A percentile compares a stretch with the other conserved stretches of the same genome.
Evolutionary conservation across 2,113 vertebrate genomes (phyloP).

Genomic region (Ovibos moschatus): DNA sequence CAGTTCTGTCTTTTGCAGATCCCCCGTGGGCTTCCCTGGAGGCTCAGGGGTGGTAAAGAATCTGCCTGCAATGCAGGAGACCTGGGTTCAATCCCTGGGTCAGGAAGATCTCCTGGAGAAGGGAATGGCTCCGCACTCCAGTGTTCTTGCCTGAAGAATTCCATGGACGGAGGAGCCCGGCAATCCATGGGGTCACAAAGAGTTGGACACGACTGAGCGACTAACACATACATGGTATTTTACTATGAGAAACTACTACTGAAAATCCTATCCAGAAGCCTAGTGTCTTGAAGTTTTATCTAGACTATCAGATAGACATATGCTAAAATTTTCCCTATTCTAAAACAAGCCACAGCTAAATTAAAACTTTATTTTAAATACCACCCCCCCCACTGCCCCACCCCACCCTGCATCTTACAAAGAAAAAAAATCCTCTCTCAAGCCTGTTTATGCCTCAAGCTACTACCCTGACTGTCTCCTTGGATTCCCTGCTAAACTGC

Average conservation of each 20-base stretch:
- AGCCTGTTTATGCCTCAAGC: background rate
- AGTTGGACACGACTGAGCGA: background rate
- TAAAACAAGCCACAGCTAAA: background rate
- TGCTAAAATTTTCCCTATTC: background rate
- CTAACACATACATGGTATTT: background rate
- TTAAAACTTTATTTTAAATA: background rate
- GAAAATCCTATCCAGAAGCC: background rate
- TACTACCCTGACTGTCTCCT: background rate
- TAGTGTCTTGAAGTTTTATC: background rate
- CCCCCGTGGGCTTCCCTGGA: background rate
- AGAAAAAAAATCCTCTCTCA: background rate
- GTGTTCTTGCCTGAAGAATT: background rate
- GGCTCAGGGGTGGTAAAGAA: background rate
- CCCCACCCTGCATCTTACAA: background rate
- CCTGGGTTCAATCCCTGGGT: background rate
- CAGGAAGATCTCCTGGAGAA: background rate
- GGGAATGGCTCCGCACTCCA: background rate
- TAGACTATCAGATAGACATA: background rate
- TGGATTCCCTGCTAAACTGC: background rate
- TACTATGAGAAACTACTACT: background rate
- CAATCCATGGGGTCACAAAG: background rate
- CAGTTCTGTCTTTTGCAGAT: background rate
- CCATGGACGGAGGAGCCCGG: background rate
- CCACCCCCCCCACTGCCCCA: accelerated
- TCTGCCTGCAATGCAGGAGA: background rate